Evolutionary conservation across 1,140 invertebrate species (phyloP), one percentile per base, ranked within the genome.

Genomic region (Drosophila sp.): DNA sequence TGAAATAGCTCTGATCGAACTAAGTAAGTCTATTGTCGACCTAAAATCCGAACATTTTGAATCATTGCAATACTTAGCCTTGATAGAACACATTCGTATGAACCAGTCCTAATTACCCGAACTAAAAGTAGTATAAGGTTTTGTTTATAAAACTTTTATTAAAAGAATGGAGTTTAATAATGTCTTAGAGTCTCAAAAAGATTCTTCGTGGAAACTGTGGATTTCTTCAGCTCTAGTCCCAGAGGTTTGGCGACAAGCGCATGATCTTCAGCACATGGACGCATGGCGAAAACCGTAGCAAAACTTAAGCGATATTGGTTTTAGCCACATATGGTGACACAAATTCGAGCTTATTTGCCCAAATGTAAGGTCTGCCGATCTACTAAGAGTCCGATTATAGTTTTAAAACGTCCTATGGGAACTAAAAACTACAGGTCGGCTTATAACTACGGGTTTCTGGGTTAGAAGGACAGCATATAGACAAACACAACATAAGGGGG

Each of bases 241-340:
- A 4, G 25, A n/a, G 1, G 40, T 64, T 10, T 17, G 50, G 4
- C 5, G 23, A 10, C 27, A 30, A 5, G 66, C 66, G 1, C 66
- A 68, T 50, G 56, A 50, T 60, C 32, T 58, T 38, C 66, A 57
- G 30, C 40, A 0, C 66, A 68, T 47, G 17, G 57, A 5, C 44
- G 66, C 3, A 61, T 60, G 8, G 44, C 11, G n/a, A n/a, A n/a
- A n/a, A n/a, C n/a, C n/a, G n/a, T n/a, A n/a, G n/a, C n/a, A n/a
- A n/a, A n/a, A n/a, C 1, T 66, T 17, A 66, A 66, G 58, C 33
- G 64, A 23, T 58, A 66, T 58, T 29, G 58, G 10, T 66, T 58
- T 47, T 66, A 57, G 58, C 66, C 56, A 6, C n/a, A 33, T 1
- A 68, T 56, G 47, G 33, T 57, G 17, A 35, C 1, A 1, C 40